Conservation (phyloP, 2,797 vertebrate species). For the Melanogrammus aeglefinus region DNA sequence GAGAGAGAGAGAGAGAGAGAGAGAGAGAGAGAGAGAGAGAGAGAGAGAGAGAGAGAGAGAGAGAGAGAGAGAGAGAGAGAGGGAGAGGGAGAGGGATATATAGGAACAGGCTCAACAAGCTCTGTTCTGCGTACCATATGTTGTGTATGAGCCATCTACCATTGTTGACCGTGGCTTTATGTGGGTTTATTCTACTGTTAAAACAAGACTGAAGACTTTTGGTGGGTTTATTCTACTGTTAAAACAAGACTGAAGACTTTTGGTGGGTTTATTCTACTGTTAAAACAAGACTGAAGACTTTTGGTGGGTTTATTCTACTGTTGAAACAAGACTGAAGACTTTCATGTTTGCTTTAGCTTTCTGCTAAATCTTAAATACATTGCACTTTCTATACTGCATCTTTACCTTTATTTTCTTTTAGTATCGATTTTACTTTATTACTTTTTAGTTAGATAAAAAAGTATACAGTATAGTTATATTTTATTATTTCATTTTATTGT, state of each 20-base stretch:
- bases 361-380: too few species aligned
- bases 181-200: not conserved
- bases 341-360: too few species aligned
- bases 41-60: not conserved
- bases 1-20: not conserved
- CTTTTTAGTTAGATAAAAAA: too few species aligned
- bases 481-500: too few species aligned
- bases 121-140: conserved; percentile 2
- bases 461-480: too few species aligned
- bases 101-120: not conserved
- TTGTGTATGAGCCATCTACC: not conserved
- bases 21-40: not conserved
- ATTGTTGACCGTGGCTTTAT: not conserved
- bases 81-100: not conserved
- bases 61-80: not conserved
- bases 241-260: too few species aligned
- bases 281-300: too few species aligned
- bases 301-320: not conserved
- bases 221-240: not conserved
- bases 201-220: too few species aligned
- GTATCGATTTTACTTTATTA: too few species aligned
- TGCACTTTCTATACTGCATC: too few species aligned
- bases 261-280: not conserved
- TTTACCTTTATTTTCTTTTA: too few species aligned
- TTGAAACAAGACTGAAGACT: too few species aligned